These are phyloP conservation scores for Hippopotamus amphibius DNA, from an alignment of 2,113 vertebrate genomes.

Conservation along the genomic window DNA sequence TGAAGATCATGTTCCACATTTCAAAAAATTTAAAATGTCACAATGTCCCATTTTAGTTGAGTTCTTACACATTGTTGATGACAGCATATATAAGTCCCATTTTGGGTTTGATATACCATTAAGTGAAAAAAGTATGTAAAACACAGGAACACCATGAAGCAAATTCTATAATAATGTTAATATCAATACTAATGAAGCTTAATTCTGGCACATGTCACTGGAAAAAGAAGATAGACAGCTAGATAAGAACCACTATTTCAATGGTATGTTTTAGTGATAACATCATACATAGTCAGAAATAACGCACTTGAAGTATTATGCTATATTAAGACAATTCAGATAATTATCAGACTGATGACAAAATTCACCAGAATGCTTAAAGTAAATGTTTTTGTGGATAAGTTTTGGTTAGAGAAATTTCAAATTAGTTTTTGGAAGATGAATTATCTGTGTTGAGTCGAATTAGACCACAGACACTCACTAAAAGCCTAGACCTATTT, in stretches of 20 bases:
- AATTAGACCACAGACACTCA: constrained; percentile 51
- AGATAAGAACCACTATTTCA: neutral
- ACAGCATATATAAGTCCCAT: neutral
- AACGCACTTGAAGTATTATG: neutral
- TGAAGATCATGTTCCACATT: neutral
- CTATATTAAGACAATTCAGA: neutral
- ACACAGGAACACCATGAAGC: neutral
- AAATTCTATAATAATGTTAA: neutral
- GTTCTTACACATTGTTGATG: neutral
- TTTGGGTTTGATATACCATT: neutral
- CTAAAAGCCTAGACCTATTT: constrained; percentile 74
- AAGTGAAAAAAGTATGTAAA: neutral
- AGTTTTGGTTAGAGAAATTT: constrained; percentile 46
- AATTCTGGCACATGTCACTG: neutral
- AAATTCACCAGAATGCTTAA: constrained; percentile 16
- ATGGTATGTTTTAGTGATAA: neutral
- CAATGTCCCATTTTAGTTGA: neutral
- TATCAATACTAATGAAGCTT: neutral
- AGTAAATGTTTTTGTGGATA: neutral
- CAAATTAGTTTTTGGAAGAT: constrained; percentile 64
- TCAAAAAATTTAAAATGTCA: neutral
- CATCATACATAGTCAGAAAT: neutral
- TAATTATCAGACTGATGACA: neutral
- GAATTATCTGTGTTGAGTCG: neutral
- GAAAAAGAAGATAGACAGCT: neutral